Percentiles rank a stretch among this genome's conserved stretches.
phyloP scores from a whole-genome alignment of 2,113 vertebrate genomes.

The Lamprologus ornatipinnis region DNA sequence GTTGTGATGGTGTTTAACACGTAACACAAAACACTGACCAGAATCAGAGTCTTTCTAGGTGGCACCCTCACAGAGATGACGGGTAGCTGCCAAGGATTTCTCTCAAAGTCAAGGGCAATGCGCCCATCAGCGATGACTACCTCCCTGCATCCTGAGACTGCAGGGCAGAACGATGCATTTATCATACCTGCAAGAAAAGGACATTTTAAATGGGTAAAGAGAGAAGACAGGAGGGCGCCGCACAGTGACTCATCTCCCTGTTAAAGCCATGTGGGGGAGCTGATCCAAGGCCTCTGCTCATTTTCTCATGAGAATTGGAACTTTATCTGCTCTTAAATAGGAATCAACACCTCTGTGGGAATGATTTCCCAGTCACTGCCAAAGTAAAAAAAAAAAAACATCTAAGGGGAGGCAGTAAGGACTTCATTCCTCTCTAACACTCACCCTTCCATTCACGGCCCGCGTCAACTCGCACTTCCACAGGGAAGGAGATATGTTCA shows the following conservation, averaged over 20 bases:
- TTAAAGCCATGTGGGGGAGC: neutral
- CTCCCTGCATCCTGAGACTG: slow-evolving; percentile 79
- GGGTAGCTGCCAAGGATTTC: slow-evolving; percentile 64
- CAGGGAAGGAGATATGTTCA: slow-evolving; percentile 69
- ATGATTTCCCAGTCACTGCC: neutral
- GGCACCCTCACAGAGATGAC: slow-evolving; percentile 77
- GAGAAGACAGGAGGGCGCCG: neutral
- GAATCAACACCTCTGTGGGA: neutral
- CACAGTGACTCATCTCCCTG: neutral
- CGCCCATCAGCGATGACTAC: slow-evolving; percentile 72
- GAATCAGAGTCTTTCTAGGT: slow-evolving; percentile 69
- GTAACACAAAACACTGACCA: slow-evolving; percentile 71
- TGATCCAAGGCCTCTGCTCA: slow-evolving; percentile 5
- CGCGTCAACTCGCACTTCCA: slow-evolving; percentile 71
- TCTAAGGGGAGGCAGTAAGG: neutral
- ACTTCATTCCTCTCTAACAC: neutral
- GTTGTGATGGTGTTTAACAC: accelerated
- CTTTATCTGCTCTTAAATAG: slow-evolving; percentile 8
- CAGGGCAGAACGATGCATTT: slow-evolving; percentile 84
- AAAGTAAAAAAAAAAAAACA: neutral
- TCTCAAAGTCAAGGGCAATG: slow-evolving; percentile 73
- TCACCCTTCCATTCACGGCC: slow-evolving; percentile 76
- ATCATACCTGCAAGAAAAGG: slow-evolving; percentile 69
- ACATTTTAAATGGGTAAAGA: neutral
- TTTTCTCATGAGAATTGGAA: neutral